These are phyloP conservation scores for Dascyllus trimaculatus DNA, from an alignment of 2,113 vertebrate genomes.

Conservation along the genomic window DNA sequence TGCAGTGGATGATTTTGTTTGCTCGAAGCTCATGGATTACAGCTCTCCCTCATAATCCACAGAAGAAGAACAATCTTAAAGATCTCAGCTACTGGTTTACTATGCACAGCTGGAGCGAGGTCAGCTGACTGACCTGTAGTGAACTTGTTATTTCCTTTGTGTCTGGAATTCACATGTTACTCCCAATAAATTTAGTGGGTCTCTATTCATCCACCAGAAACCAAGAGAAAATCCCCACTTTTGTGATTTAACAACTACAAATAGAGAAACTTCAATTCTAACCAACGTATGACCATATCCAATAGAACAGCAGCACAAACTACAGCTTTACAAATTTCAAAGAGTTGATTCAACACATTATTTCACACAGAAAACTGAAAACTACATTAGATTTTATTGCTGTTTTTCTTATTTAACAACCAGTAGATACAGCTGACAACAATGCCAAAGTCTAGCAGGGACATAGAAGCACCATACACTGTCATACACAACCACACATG, in stretches of 20 bases:
- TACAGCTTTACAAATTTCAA: too few relatives aligned
- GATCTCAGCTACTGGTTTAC: constrained; percentile 62
- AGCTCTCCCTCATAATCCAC: constrained; percentile 70
- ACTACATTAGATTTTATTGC: not conserved
- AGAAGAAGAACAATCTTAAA: constrained; percentile 71
- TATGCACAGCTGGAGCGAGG: constrained; percentile 64
- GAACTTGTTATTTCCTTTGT: constrained; percentile 30
- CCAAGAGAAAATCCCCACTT: not conserved
- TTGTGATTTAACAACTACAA: too few relatives aligned
- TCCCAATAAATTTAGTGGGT: not conserved
- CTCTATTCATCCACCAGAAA: constrained; percentile 2
- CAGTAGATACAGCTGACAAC: not conserved
- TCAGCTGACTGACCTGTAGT: constrained; percentile 35
- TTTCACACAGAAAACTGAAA: not conserved
- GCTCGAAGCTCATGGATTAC: constrained; percentile 70
- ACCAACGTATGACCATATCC: not conserved
- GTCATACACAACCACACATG: not conserved
- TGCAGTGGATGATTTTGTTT: constrained; percentile 72
- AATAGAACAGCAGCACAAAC: not conserved
- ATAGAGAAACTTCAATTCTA: not conserved
- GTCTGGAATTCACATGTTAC: not conserved
- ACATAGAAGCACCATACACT: not conserved
- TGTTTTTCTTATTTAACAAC: not conserved
- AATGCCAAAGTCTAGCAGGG: not conserved
- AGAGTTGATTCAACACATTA: too few relatives aligned